Base-by-base conservation (phyloP, 1,140 invertebrate species). In the Agrilus planipennis region DNA sequence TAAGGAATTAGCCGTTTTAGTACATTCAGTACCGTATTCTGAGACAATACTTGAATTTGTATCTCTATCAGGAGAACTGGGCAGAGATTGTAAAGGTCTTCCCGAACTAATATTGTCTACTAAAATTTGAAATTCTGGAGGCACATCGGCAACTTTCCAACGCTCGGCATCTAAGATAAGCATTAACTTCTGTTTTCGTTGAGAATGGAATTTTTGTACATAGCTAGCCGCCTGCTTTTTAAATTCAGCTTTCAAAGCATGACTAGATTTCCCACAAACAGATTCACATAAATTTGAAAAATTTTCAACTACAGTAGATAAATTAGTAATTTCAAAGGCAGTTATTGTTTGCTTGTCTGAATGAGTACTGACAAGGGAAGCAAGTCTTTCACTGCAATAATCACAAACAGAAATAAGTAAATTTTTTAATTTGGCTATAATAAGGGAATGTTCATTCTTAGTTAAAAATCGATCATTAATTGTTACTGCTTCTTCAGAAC, bases 81-180 rank as follows among this genome's bases (percentile, higher is more conserved):
- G 57, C 17, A 61, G 39, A 0, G 51, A 54, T 29, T 52, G 52
- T 4, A 55, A 50, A 12, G 65, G 59, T 12, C 64, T 66, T 29
- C 55, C 57, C 7, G 65, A 67, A 35, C 71, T 64, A 52, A 88
- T 79, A 51, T 77, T 73, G 61, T 83, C 74, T n/a, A 93, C 77
- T 32, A 94, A 68, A 41, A 68, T 70, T 64, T 95, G 90, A 60
- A 93, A 83, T 60, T 91, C 86, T 42, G 69, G 61, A 1, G 89
- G 83, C 29, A 97, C 84, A 50, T 93, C 86, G n/a, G 88, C 85
- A 51, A 84, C 77, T 58, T 85, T 89, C 93, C 94, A 99, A 35
- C 82, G 71, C 65, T 99, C 94, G 49, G 77, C 78, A 54, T 96
- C 92, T 23, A 99, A 65, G 23, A 92, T 72, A 42, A 81, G 54